Evolutionary conservation across 2,888 invertebrate species (phyloP), one percentile per base, ranked within the genome.

Genomic region (Dynastes maya): DNA sequence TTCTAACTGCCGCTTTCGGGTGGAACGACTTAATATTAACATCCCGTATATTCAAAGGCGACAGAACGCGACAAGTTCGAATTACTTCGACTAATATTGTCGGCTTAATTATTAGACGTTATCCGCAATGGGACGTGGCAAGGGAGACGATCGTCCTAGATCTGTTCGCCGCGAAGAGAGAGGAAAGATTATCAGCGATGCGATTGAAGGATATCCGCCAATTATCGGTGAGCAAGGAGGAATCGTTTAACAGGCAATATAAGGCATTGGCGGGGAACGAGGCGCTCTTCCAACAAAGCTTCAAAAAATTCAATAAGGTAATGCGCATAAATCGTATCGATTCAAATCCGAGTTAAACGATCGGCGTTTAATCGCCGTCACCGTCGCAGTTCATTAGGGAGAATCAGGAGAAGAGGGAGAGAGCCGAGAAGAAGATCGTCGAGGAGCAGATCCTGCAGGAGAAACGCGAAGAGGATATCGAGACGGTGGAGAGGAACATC

Each of bases 331-430:
- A 37, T 37, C 5, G 40, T 40, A 37, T 40, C 16, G 16, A 45
- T 5, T 16, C 32, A 37, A 37, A 37, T 37, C 32, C 32, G 32
- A 8, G 3, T 16, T 58, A 58, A 3, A 16, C 8, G 22, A 58
- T 58, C 16, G 55, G 2, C n/a, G 8, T 16, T 22, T 58, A 8
- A n/a, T 58, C 2, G 22, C 55, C 8, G 22, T 16, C 8, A 9
- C n/a, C 4, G 16, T 16, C 80, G 55, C 79, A 91, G 91, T 93
- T 93, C 82, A 91, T 93, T 6, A 89, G 90, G 82, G 93, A 93
- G 84, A 93, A 93, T 84, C 90, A 91, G 81, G 92, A 93, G 82
- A 93, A 93, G 82, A 90, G 92, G n/a, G 91, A 91, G 76, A 89
- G 93, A 9, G 93, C 93, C 0, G 89, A 90, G 65, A 89, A 90